A percentile compares a stretch with the other conserved stretches of the same genome.
Conservation (phyloP, 2,113 vertebrate species). For the Brachionichthys hirsutus region DNA sequence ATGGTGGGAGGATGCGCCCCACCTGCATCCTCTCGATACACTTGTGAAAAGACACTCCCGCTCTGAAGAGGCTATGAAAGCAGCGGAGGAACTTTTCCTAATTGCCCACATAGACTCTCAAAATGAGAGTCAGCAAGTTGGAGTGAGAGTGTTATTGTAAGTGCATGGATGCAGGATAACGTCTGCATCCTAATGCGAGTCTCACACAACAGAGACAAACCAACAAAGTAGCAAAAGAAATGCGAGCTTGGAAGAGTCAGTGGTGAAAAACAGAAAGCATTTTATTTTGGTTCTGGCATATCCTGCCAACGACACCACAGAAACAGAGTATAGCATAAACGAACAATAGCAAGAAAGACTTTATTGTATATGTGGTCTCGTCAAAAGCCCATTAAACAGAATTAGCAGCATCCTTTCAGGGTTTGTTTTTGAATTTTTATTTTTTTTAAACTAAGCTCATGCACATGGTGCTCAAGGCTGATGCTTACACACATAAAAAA, state of each 20-base stretch:
- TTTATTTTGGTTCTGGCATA: constrained; percentile 8
- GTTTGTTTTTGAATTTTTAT: constrained; percentile 10
- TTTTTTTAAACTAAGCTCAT: background rate
- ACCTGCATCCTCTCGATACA: constrained; percentile 45
- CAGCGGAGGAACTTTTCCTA: constrained; percentile 30
- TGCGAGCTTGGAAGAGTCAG: background rate
- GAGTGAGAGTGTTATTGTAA: constrained; percentile 28
- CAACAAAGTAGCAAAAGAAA: constrained; percentile 13
- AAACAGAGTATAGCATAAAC: constrained; percentile 19
- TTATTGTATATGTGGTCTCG: background rate
- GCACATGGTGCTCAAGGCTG: background rate
- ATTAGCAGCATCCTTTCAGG: constrained; percentile 1
- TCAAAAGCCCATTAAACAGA: constrained; percentile 27
- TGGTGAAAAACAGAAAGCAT: background rate
- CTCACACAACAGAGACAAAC: constrained; percentile 10
- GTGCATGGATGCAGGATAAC: constrained; percentile 11
- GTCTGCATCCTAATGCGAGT: constrained; percentile 39
- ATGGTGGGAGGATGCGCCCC: constrained; percentile 17
- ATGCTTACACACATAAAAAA: background rate
- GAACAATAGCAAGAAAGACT: constrained; percentile 7
- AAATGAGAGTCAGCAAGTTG: constrained; percentile 50
- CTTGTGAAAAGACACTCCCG: constrained; percentile 22
- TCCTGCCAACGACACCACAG: constrained; percentile 3
- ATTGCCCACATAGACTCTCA: constrained; percentile 41
- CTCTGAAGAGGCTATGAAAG: constrained; percentile 35